These are phyloP conservation scores for Mamestra brassicae DNA, from an alignment of 2,888 invertebrate genomes.

Conservation along the genomic window DNA sequence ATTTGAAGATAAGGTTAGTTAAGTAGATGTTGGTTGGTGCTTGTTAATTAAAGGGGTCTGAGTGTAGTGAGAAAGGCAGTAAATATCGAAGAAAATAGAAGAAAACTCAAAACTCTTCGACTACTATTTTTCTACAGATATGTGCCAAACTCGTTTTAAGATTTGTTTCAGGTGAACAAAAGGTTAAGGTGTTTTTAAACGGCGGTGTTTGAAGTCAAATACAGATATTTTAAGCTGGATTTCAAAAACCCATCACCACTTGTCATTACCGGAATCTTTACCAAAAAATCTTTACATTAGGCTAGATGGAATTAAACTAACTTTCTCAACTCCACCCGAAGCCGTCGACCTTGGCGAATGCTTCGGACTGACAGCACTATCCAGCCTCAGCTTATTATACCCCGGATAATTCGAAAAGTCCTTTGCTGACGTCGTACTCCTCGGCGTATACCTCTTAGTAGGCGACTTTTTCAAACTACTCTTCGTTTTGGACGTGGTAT, in stretches of 20 bases:
- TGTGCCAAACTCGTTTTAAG: neutral
- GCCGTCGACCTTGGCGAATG: slow-evolving; percentile 82
- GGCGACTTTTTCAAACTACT: slow-evolving; percentile 87
- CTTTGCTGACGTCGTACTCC: slow-evolving; percentile 73
- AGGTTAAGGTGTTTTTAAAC: too few relatives aligned
- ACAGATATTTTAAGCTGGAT: neutral
- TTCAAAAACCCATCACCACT: neutral
- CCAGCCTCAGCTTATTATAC: slow-evolving; percentile 87
- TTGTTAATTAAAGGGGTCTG: neutral
- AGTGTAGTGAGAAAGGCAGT: neutral
- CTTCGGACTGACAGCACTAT: slow-evolving; percentile 88
- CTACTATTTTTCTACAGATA: neutral
- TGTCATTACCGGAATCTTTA: neutral
- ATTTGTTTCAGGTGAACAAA: neutral
- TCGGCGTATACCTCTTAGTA: slow-evolving; percentile 84
- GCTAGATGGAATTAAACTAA: slow-evolving; percentile 58
- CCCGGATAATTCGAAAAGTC: slow-evolving; percentile 83
- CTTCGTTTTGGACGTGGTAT: slow-evolving; percentile 83
- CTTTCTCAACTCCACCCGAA: slow-evolving; percentile 80
- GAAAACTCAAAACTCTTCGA: neutral
- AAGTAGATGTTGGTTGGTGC: neutral
- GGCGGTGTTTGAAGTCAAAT: too few relatives aligned
- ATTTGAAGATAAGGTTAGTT: neutral
- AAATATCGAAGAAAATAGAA: neutral
- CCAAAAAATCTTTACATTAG: neutral